A percentile compares a stretch with the other conserved stretches of the same genome.
Evolutionary conservation across 2,888 invertebrate genomes (phyloP).

Genomic region (Cactoblastis cactorum): DNA sequence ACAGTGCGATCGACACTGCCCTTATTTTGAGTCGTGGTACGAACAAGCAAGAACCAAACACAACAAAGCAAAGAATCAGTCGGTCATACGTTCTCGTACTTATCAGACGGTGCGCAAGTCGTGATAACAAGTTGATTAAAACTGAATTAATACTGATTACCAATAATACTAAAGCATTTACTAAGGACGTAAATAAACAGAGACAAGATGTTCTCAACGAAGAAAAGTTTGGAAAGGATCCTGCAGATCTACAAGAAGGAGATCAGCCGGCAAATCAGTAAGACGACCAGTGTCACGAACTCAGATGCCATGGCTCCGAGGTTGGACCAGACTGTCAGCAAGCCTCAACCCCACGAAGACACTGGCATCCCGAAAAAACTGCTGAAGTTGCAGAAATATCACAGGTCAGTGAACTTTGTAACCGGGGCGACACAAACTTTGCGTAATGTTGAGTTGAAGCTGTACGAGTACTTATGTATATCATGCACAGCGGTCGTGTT

Average conservation of each 20-base stretch:
- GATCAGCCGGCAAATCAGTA: conserved; percentile 76
- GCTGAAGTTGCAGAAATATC: conserved; percentile 76
- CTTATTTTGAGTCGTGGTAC: conserved; percentile 50
- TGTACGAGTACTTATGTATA: too few relatives aligned
- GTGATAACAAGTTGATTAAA: conserved; percentile 27
- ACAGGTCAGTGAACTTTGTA: conserved; percentile 75
- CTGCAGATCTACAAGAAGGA: conserved; percentile 66
- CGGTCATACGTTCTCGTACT: conserved; percentile 49
- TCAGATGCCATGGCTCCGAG: conserved; percentile 79
- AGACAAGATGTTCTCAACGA: conserved; percentile 60
- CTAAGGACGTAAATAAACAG: background rate
- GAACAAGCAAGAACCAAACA: conserved; percentile 63
- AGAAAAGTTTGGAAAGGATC: conserved; percentile 60
- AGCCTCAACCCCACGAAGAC: conserved; percentile 56
- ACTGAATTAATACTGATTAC: background rate
- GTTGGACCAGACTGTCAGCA: conserved; percentile 56
- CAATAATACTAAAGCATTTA: background rate
- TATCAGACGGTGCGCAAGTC: conserved; percentile 41
- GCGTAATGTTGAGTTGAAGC: conserved; percentile 45
- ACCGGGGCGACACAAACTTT: conserved; percentile 41
- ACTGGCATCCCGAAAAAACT: conserved; percentile 63
- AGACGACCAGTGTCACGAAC: conserved; percentile 80
- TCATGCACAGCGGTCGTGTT: conserved; percentile 22
- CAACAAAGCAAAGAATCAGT: conserved; percentile 77
- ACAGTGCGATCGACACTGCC: conserved; percentile 54